Base-by-base conservation (phyloP, 2,888 invertebrate species). In the Lepeophtheirus nordmannii region DNA sequence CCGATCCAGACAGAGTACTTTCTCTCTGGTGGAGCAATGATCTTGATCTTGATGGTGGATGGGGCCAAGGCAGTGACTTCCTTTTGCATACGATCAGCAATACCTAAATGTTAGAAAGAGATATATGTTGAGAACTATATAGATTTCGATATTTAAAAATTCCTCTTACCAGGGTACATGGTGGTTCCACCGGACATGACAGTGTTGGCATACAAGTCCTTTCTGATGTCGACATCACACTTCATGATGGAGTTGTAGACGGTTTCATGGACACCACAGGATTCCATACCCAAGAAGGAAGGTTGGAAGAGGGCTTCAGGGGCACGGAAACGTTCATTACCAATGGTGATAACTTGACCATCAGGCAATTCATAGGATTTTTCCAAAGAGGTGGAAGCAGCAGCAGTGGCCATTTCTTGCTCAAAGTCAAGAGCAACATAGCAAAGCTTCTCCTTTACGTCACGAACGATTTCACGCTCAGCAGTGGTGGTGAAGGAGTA, bases 71-170 rank as follows among this genome's bases (percentile, higher is more conserved):
- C 86, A 70, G 89, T 90, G 80, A 92, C 91, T 81, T 93, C 93
- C 80, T 92, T 93, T 80, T 93, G 92, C 92, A 93, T 92, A 73
- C 93, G 83, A 80, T 93, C 93, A 72, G 92, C 93, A 77, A 94
- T 92, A 82, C 93, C 53, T 46, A 17, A 17, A 46, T 46, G 8
- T n/a, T 14, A 17, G 41, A 46, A 17, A 17, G 17, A 46, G 53
- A 46, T 14, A n/a, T 46, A 8, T n/a, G 8, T 46, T 46, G 2
- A 46, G 30, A 5, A 30, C 8, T 2, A 8, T 46, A 3, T 46
- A 46, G 1, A 17, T 46, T 2, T 14, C n/a, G 2, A n/a, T 46
- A n/a, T 8, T 8, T 14, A 5, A 46, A 5, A 17, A 8, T 2
- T 46, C 30, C 1, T 14, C 53, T 46, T 46, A 46, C 53, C 87